A percentile compares a stretch with the other conserved stretches of the same genome.
Evolutionary conservation across 2,888 invertebrate species (phyloP).

Genomic region (Nephrotoma flavescens): DNA sequence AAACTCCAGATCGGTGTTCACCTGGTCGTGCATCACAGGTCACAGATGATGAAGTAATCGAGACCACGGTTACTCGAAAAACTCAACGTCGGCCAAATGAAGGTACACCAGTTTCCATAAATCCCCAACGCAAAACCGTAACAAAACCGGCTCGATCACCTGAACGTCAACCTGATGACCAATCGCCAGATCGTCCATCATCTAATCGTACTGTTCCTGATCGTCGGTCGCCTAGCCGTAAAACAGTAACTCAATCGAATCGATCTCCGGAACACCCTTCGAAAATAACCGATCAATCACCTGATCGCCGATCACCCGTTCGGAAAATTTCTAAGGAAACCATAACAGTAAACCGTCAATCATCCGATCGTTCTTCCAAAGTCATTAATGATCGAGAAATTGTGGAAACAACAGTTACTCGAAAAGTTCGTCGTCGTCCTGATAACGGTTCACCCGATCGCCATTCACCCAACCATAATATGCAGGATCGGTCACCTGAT

Average conservation of each 20-base stretch:
- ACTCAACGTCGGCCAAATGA: background rate
- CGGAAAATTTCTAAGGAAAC: background rate
- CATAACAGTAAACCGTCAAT: conserved; percentile 2
- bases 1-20: conserved; percentile 4
- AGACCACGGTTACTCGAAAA: background rate
- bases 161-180: background rate
- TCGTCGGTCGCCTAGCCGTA: background rate
- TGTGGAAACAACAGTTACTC: background rate
- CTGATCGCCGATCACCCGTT: background rate
- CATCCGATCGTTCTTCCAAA: background rate
- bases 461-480: background rate
- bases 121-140: background rate
- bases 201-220: background rate
- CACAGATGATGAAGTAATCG: background rate
- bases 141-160: background rate
- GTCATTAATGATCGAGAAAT: background rate
- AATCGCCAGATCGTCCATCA: background rate
- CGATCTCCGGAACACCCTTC: background rate
- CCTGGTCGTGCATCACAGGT: background rate
- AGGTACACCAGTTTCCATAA: background rate
- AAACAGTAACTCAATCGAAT: too few relatives aligned
- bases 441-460: background rate
- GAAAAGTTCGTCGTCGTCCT: background rate
- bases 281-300: background rate
- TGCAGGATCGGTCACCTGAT: background rate